Conservation (phyloP, 2,797 vertebrate species). For the Platyrinchus mystaceus region DNA sequence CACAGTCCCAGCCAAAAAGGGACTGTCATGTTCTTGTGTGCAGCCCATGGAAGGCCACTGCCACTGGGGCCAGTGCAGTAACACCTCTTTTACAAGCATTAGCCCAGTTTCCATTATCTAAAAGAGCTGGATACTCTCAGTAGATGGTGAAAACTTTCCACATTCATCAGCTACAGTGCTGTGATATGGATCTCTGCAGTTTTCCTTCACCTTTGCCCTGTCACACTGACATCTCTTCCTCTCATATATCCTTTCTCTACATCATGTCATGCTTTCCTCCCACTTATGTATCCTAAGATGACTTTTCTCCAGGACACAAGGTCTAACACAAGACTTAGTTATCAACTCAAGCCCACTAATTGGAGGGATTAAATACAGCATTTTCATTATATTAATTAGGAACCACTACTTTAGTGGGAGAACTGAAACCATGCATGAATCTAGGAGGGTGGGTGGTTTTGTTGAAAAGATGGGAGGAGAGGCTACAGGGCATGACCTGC, state of each 20-base stretch:
- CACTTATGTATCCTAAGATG: not conserved
- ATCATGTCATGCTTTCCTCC: not conserved
- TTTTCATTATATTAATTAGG: not conserved
- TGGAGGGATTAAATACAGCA: not conserved
- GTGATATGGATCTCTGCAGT: not conserved
- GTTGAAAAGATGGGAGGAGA: not conserved
- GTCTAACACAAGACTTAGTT: not conserved
- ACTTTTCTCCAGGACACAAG: not conserved
- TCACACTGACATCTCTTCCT: not conserved
- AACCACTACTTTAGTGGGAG: not conserved
- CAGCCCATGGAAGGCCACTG: not conserved
- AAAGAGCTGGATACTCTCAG: not conserved
- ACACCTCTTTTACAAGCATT: not conserved
- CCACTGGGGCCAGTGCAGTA: not conserved
- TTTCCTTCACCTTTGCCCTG: not conserved
- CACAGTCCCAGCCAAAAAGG: accelerated
- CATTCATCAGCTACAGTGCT: not conserved
- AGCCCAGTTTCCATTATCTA: not conserved
- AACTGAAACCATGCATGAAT: not conserved
- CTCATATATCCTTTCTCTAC: not conserved
- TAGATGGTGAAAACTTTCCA: not conserved
- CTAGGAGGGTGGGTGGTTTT: not conserved
- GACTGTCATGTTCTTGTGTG: too few species aligned
- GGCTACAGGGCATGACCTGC: not conserved
- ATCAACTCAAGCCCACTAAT: not conserved